Evolutionary conservation across 2,797 vertebrate genomes (phyloP), one percentile per base, ranked within the genome.

Genomic region (Chrysocyon brachyurus): DNA sequence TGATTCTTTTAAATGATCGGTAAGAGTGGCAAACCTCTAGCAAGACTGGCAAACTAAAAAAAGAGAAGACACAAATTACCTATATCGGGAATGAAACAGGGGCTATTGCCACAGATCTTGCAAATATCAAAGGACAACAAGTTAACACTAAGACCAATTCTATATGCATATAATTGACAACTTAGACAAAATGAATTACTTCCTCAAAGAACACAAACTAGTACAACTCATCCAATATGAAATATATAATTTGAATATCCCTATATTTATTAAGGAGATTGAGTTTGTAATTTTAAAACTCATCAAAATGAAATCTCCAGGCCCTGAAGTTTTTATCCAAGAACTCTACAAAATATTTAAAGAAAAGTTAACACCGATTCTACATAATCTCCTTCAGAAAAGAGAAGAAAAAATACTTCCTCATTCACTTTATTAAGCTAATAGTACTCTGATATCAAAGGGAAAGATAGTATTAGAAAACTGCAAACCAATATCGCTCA

Each of bases 1-100:
- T 49, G 40, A 66, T 61, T 95, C 66, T 90, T 92, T 89, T 57
- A 73, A 79, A 95, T 75, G 49, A 61, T 72, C 28, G 83, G n/a
- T 54, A 56, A 56, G 11, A 87, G 19, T 73, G 66, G 49, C 28
- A 92, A 87, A 40, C 40, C 31, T 78, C 68, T 73, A 92, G 59
- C 14, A 92, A 85, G 40, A 57, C 31, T 78, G 24, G 21, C 28
- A 78, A 66, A 89, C 9, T 72, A 26, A 79, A 79, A 52, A 57
- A 77, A 57, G 9, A 61, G 57, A 78, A 85, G 28, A 16, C 5
- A 26, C 31, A 57, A 85, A 88, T 92, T 33, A 59, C 46, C 64
- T 66, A 75, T 49, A 36, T 64, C 40, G 95, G 64, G 49, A 89
- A 81, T 66, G 28, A 87, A 84, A 64, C 12, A 61, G 36, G 46